Conservation (phyloP, 1,140 invertebrate genomes). For the Zaprionus taronus region DNA sequence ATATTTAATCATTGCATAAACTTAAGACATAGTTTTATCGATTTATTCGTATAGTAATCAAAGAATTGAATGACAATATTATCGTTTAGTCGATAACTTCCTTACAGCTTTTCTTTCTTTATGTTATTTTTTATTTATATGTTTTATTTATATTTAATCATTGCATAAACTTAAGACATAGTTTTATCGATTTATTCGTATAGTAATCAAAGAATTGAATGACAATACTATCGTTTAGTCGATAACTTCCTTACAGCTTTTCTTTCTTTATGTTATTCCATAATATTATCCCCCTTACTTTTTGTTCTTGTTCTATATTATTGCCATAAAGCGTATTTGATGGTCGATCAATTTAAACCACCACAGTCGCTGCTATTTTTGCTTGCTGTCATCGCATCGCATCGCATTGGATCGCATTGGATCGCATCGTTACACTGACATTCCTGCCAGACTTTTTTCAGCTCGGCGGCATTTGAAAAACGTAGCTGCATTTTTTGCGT, state of each 20-base stretch:
- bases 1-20: not conserved
- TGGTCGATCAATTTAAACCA: not conserved
- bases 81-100: not conserved
- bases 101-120: not conserved
- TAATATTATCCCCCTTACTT: not conserved
- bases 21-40: too few species aligned
- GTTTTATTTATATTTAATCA: not conserved
- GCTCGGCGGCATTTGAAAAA: conserved; percentile 72
- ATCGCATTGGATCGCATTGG: not conserved
- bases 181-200: too few species aligned
- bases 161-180: too few species aligned
- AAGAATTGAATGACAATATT: too few species aligned
- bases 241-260: not conserved
- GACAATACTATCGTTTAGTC: too few species aligned
- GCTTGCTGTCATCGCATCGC: conserved; percentile 17
- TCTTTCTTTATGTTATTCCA: not conserved
- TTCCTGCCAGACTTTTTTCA: conserved; percentile 50
- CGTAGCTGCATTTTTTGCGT: conserved; percentile 79
- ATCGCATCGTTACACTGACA: conserved; percentile 46
- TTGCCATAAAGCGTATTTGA: conserved; percentile 3
- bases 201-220: too few species aligned
- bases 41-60: too few species aligned
- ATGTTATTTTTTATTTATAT: not conserved
- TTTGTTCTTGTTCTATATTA: not conserved
- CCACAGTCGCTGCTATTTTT: conserved; percentile 1